A percentile compares a stretch with the other conserved stretches of the same genome.
These are phyloP conservation scores for Cylas formicarius DNA, from an alignment of 1,140 invertebrate genomes.

Conservation along the genomic window DNA sequence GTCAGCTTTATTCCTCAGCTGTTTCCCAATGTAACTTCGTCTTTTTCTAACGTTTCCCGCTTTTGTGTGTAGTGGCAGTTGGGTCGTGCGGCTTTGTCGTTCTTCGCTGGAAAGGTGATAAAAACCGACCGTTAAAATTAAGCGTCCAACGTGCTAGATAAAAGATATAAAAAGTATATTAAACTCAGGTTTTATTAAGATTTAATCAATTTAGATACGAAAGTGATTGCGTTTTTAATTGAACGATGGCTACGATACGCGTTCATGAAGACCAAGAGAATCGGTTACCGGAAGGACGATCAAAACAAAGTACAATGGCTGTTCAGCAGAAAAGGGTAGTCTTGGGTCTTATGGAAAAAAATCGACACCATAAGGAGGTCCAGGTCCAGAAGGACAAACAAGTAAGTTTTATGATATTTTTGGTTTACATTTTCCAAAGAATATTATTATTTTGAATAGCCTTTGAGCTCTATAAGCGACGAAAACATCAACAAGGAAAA, in stretches of 20 bases:
- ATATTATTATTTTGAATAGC: constrained; percentile 2
- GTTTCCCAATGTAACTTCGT: no score
- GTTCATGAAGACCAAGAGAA: constrained; percentile 64
- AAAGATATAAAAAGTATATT: no score
- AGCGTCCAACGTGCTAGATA: no score
- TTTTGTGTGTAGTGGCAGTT: no score
- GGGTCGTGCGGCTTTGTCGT: no score
- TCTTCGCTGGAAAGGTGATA: no score
- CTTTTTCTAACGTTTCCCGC: no score
- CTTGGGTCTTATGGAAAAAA: constrained; percentile 45
- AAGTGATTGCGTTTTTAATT: neutral
- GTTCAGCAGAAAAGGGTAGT: constrained; percentile 51
- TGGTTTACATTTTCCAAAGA: neutral
- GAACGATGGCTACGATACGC: constrained; percentile 53
- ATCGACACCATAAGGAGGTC: constrained; percentile 32
- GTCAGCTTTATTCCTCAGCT: no score
- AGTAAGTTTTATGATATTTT: constrained; percentile 36
- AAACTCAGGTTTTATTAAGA: neutral
- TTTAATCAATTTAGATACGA: neutral
- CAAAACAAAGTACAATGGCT: constrained; percentile 44
- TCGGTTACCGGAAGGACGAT: constrained; percentile 35
- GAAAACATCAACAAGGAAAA: constrained; percentile 25
- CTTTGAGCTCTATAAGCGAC: neutral
- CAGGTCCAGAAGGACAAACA: constrained; percentile 39
- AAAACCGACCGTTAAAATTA: no score